These are phyloP conservation scores for Anarrhichthys ocellatus DNA, from an alignment of 2,113 vertebrate species.

Conservation along the genomic window DNA sequence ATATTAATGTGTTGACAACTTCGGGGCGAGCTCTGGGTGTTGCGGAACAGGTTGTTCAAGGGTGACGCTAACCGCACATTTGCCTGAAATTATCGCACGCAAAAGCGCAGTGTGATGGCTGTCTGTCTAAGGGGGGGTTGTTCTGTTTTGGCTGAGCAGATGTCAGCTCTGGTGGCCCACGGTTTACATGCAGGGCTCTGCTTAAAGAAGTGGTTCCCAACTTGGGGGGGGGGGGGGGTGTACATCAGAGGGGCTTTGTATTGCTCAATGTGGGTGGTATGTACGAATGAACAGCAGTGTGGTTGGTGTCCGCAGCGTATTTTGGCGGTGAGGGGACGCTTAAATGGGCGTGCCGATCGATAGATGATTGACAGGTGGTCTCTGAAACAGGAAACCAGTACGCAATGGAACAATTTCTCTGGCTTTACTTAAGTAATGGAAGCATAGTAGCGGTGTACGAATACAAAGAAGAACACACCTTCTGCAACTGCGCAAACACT, in stretches of 20 bases:
- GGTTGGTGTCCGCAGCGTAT: no score
- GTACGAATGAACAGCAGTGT: background rate
- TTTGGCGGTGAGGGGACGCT: background rate
- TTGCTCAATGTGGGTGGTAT: background rate
- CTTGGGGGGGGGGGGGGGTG: background rate
- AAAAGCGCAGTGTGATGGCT: background rate
- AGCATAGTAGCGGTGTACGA: background rate
- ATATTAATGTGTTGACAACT: background rate
- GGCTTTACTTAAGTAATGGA: no score
- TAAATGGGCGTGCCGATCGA: background rate
- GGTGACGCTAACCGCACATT: slow-evolving; percentile 14
- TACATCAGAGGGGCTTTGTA: background rate
- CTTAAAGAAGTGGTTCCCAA: background rate
- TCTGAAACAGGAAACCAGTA: background rate
- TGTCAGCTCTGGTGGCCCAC: slow-evolving; percentile 25
- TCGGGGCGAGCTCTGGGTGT: slow-evolving; percentile 23
- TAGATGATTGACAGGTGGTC: background rate
- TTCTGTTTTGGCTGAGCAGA: slow-evolving; percentile 39
- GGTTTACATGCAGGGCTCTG: slow-evolving; percentile 20
- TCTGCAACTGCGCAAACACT: no score
- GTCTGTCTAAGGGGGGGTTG: slow-evolving; percentile 16
- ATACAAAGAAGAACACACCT: background rate
- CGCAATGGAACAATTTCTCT: background rate
- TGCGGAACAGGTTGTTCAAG: slow-evolving; percentile 33
- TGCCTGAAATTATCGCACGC: background rate